Conservation (phyloP, 2,113 vertebrate genomes). For the Ammodytes dubius region DNA sequence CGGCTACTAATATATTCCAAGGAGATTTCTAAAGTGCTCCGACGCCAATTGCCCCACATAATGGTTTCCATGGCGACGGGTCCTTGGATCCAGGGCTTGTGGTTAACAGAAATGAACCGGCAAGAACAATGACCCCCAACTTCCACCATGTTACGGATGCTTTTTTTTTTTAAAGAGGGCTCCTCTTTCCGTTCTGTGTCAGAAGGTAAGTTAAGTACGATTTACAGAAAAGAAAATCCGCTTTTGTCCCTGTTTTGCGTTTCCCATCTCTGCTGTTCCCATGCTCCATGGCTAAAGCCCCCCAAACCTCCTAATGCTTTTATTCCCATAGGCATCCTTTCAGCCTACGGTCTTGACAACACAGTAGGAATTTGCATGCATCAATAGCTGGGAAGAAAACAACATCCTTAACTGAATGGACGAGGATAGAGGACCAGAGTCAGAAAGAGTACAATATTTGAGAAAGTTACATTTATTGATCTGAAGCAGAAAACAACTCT, state of each 20-base stretch:
- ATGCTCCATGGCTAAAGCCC: conserved; percentile 53
- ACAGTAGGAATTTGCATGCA: conserved; percentile 72
- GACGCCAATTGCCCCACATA: conserved; percentile 79
- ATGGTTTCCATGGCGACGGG: conserved; percentile 82
- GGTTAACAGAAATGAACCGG: conserved; percentile 60
- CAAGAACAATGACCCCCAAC: conserved; percentile 72
- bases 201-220: conserved; percentile 64
- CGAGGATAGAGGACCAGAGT: conserved; percentile 18
- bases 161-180: conserved; percentile 41
- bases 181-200: conserved; percentile 47
- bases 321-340: conserved; percentile 65
- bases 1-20: conserved; percentile 78
- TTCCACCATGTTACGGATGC: conserved; percentile 63
- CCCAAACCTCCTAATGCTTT: conserved; percentile 53
- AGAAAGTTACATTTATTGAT: conserved; percentile 15
- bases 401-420: conserved; percentile 48
- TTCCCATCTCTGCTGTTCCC: conserved; percentile 57
- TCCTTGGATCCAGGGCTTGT: conserved; percentile 59
- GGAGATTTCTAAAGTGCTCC: conserved; percentile 77
- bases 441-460: neutral
- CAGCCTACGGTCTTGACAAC: conserved; percentile 64
- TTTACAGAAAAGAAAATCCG: conserved; percentile 59
- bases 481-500: neutral
- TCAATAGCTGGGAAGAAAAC: conserved; percentile 63
- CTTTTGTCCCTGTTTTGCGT: conserved; percentile 45